A percentile compares a stretch with the other conserved stretches of the same genome.
phyloP scores from a whole-genome alignment of 2,888 invertebrate species.

The Maniola hyperantus region DNA sequence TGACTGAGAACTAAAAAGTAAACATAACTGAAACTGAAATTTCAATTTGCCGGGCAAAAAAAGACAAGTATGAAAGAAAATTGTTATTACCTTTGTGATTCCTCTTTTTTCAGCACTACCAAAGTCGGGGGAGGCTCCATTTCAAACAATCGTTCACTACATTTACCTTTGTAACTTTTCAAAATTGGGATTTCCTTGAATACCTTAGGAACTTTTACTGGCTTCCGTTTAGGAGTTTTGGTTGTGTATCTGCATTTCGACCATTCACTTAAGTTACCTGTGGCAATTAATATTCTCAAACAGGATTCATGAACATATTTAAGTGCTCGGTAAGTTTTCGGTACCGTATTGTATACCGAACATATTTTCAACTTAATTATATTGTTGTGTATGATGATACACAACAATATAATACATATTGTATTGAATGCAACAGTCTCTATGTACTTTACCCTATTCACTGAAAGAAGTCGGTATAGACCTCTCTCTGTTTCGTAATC shows the following conservation, averaged over 20 bases:
- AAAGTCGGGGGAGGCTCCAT: conserved; percentile 54
- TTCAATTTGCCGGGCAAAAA: no score
- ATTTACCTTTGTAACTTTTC: conserved; percentile 83
- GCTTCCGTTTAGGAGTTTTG: conserved; percentile 87
- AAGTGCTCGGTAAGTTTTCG: neutral
- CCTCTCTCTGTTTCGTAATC: no score
- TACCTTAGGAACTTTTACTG: conserved; percentile 86
- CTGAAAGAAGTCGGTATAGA: no score
- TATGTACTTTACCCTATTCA: no score
- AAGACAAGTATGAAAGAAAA: neutral
- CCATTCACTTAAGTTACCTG: conserved; percentile 91
- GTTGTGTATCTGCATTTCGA: conserved; percentile 90
- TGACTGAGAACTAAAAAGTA: conserved; percentile 82
- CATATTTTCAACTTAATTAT: neutral
- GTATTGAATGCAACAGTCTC: no score
- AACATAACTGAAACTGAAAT: no score
- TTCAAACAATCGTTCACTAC: conserved; percentile 82
- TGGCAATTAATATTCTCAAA: neutral
- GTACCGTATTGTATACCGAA: neutral
- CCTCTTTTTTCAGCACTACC: conserved; percentile 78
- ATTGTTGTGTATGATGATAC: neutral
- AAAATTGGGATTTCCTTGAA: conserved; percentile 83
- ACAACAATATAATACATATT: no score
- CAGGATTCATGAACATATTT: neutral
- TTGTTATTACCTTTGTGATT: conserved; percentile 55